Conservation (phyloP, 1,140 invertebrate species). For the Gonatopus flavifemur region DNA sequence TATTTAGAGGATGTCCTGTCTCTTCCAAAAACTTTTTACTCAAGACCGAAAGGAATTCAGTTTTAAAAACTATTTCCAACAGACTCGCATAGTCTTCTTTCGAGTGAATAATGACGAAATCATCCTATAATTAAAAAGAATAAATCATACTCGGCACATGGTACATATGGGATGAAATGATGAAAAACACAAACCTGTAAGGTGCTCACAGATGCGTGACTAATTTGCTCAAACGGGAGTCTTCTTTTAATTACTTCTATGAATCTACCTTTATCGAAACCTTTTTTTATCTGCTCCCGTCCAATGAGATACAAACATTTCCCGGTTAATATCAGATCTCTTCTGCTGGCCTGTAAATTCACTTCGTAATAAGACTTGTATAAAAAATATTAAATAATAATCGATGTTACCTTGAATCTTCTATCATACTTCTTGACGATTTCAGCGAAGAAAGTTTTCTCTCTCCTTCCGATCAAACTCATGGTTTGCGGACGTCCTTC, state of each 20-base stretch:
- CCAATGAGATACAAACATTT: constrained; percentile 68
- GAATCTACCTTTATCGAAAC: constrained; percentile 61
- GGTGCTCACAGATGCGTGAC: constrained; percentile 61
- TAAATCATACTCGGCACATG: too few relatives aligned
- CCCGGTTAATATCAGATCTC: constrained; percentile 70
- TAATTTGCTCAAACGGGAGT: constrained; percentile 64
- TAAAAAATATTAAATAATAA: background rate
- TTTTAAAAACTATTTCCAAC: constrained; percentile 71
- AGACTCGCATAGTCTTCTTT: constrained; percentile 70
- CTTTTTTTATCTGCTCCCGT: constrained; percentile 62
- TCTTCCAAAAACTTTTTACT: constrained; percentile 63
- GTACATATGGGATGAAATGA: too few relatives aligned
- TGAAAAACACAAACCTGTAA: constrained; percentile 57
- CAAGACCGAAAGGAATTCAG: constrained; percentile 69
- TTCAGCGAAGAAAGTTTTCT: constrained; percentile 72
- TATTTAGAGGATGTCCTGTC: constrained; percentile 48
- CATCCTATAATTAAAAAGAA: constrained; percentile 59
- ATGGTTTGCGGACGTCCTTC: constrained; percentile 65
- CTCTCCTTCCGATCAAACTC: constrained; percentile 65
- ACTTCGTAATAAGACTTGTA: background rate
- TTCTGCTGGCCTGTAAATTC: constrained; percentile 54
- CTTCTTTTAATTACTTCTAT: constrained; percentile 69
- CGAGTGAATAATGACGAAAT: constrained; percentile 69
- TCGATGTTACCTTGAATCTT: constrained; percentile 64
- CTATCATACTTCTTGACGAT: constrained; percentile 74